Base-by-base conservation (phyloP, 2,888 invertebrate genomes). In the Hetaerina titia region DNA sequence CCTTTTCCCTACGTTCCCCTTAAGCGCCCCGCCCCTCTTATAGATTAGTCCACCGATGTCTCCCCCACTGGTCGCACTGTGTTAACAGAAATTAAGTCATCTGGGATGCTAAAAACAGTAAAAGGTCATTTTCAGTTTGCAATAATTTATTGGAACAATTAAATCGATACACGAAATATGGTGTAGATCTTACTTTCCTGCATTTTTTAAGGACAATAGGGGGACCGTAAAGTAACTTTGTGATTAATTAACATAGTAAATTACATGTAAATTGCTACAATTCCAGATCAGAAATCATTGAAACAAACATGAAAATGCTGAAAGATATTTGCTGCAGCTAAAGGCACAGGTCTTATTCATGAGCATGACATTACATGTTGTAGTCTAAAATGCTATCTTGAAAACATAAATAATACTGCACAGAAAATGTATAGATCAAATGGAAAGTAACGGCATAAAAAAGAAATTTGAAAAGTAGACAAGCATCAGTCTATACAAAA, bases 351-450 rank as follows among this genome's bases (percentile, higher is more conserved):
- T 92, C 69, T 56, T 74, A 89, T 58, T 31, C n/a, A 31, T 64
- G 45, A 45, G 92, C 56, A 57, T 92, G 69, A 69, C 92, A 92
- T 56, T 69, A 92, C 92, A 92, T 31, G 31, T 95, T 95, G 95
- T 95, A 95, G 95, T 95, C 94, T 95, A 95, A 95, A 95, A 96
- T 95, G 95, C 95, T 95, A 95, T 95, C 94, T 95, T 95, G 96
- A 96, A 96, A 81, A 90, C 89, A 96, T 96, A 96, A 96, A 96
- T 96, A 96, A 96, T 96, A 96, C 96, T 96, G 96, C 25, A 94
- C 95, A 95, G 81, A 89, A 92, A 94, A 95, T 87, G 87, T 88
- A 95, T 94, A 89, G 31, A 95, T 95, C 81, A 96, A 96, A 96
- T 96, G 96, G 64, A 81, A 74, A 74, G 63, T 45, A 95, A 95